These are phyloP conservation scores for Hydrochoerus hydrochaeris DNA, from an alignment of 2,113 vertebrate species.

Conservation along the genomic window DNA sequence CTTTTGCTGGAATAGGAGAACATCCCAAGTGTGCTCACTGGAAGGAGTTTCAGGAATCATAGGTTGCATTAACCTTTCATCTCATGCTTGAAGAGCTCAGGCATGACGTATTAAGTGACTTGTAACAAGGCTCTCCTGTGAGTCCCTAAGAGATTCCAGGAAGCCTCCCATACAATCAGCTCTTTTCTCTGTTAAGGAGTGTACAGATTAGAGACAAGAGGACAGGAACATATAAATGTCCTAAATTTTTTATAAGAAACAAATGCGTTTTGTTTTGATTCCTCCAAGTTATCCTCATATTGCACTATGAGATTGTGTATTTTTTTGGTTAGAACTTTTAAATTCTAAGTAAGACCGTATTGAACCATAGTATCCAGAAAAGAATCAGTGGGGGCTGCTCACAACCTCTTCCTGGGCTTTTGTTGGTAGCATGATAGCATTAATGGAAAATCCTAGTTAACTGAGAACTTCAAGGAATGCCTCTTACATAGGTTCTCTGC, in stretches of 20 bases:
- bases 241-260: not conserved
- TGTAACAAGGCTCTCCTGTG: not conserved
- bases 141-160: not conserved
- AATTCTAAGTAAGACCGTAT: not conserved
- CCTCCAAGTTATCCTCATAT: not conserved
- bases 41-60: not conserved
- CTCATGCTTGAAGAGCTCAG: not conserved
- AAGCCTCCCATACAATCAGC: not conserved
- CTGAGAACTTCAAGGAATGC: not conserved
- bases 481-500: not conserved
- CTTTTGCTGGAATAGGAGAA: not conserved
- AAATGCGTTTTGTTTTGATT: not conserved
- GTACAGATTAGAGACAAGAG: not conserved
- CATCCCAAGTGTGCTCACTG: not conserved
- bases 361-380: not conserved
- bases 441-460: not conserved
- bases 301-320: not conserved
- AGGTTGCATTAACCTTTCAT: not conserved
- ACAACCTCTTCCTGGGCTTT: not conserved
- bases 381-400: not conserved
- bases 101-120: not conserved
- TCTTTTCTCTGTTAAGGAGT: not conserved
- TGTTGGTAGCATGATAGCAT: not conserved
- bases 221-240: not conserved
- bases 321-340: not conserved